Evolutionary conservation across 2,113 vertebrate genomes (phyloP).

Genomic region (Butastur rufipennis): DNA sequence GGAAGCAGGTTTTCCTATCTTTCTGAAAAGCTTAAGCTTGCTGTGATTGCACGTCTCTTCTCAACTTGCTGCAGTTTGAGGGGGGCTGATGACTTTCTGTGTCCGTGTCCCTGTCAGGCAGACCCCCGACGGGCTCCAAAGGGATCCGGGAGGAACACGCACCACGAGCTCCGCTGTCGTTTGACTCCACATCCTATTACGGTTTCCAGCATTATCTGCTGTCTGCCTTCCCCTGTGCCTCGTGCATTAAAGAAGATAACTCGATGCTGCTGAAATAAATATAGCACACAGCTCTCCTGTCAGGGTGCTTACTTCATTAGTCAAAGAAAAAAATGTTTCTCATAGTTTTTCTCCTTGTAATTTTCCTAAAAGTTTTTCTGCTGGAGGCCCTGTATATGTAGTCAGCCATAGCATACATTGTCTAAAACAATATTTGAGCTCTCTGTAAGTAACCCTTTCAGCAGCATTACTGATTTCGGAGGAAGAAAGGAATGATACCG

Average conservation of each 20-base stretch:
- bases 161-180: neutral
- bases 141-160: neutral
- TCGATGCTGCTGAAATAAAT: neutral
- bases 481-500: neutral
- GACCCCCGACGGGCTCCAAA: neutral
- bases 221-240: neutral
- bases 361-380: neutral
- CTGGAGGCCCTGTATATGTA: neutral
- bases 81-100: neutral
- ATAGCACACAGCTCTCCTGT: neutral
- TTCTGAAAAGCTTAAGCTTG: neutral
- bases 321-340: neutral
- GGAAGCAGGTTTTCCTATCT: neutral
- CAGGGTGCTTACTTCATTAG: constrained; percentile 35
- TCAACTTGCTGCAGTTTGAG: neutral
- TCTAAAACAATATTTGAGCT: neutral
- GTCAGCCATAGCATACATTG: neutral
- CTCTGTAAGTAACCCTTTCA: neutral
- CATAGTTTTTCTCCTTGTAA: neutral
- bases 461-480: neutral
- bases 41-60: neutral
- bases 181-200: neutral
- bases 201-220: neutral
- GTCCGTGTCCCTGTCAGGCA: neutral
- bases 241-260: neutral